phyloP scores from a whole-genome alignment of 2,797 vertebrate genomes.

The Pantherophis alleghaniensis region DNA sequence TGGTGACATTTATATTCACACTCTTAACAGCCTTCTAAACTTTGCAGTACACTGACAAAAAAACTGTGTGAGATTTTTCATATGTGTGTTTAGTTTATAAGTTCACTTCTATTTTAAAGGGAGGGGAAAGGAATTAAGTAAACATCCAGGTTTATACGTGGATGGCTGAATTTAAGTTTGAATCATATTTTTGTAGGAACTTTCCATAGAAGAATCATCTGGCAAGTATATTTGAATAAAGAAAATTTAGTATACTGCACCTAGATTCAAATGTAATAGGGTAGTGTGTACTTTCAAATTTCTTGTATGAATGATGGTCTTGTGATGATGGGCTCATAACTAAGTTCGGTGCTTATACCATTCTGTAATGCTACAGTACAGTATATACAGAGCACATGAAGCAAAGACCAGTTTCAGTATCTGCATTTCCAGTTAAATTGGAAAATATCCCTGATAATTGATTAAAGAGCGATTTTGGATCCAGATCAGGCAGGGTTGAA shows the following conservation, averaged over 20 bases:
- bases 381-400: not conserved
- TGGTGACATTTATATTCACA: constrained; percentile 72
- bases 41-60: constrained; percentile 69
- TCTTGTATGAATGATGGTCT: not conserved
- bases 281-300: not conserved
- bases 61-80: constrained; percentile 65
- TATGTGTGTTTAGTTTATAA: constrained; percentile 59
- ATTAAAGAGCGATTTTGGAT: not conserved
- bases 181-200: not conserved
- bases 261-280: not conserved
- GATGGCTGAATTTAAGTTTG: constrained; percentile 33
- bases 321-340: not conserved
- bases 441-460: not conserved
- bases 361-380: not conserved
- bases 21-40: constrained; percentile 72
- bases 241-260: not conserved
- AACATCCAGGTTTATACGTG: constrained; percentile 61
- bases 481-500: not conserved
- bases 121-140: constrained; percentile 66
- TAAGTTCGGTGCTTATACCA: not conserved
- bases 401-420: not conserved
- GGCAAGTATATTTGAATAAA: not conserved
- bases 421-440: not conserved
- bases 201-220: not conserved
- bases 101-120: constrained; percentile 67